phyloP scores from a whole-genome alignment of 2,113 vertebrate species.

The Strix uralensis region DNA sequence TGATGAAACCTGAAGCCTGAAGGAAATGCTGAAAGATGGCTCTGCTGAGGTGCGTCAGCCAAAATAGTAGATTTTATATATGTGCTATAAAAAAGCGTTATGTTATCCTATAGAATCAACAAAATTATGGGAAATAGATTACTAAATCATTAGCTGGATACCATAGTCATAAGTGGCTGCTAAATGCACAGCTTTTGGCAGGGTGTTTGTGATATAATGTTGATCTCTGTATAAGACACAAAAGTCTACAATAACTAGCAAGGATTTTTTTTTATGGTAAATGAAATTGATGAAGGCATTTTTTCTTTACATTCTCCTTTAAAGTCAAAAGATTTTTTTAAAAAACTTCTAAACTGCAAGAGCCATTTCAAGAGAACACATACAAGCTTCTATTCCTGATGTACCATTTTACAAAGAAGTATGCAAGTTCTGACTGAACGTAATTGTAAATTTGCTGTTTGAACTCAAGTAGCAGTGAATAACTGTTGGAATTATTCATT shows the following conservation, averaged over 20 bases:
- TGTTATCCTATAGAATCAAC: neutral
- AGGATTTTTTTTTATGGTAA: neutral
- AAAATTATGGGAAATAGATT: neutral
- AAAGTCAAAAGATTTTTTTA: neutral
- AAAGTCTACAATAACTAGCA: neutral
- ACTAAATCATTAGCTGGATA: neutral
- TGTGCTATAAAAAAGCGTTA: neutral
- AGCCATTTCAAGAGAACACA: neutral
- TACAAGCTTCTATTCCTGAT: accelerated
- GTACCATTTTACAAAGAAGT: neutral
- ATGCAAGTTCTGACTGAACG: neutral
- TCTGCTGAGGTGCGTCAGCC: neutral
- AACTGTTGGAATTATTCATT: neutral
- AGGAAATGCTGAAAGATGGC: constrained; percentile 1
- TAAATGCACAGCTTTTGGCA: neutral
- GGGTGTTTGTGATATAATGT: neutral
- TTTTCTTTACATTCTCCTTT: neutral
- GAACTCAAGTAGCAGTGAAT: neutral
- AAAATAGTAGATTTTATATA: neutral
- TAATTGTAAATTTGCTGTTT: neutral
- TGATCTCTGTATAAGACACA: neutral
- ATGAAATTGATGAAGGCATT: neutral
- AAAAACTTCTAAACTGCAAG: neutral
- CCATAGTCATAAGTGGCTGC: neutral
- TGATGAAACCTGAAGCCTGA: constrained; percentile 8